Evolutionary conservation across 2,113 vertebrate genomes (phyloP).

Genomic region (Heterotilapia buettikoferi): DNA sequence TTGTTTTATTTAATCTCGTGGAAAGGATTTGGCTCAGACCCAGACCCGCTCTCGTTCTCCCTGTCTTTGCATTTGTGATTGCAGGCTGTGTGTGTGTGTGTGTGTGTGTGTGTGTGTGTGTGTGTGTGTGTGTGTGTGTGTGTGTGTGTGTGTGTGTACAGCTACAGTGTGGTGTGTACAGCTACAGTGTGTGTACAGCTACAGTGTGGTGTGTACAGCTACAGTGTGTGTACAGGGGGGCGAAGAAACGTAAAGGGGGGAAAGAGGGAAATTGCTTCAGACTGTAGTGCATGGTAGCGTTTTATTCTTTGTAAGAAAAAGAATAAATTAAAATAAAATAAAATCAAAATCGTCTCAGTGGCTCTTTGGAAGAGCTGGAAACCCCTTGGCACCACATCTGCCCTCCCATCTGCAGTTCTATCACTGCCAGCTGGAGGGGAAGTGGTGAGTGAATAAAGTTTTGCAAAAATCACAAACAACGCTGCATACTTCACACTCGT

Average conservation of each 20-base stretch:
- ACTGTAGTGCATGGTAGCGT: constrained; percentile 25
- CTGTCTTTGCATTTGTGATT: too few relatives aligned
- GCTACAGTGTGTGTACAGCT: neutral
- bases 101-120: too few relatives aligned
- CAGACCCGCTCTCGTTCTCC: too few relatives aligned
- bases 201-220: neutral
- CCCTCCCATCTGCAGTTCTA: neutral
- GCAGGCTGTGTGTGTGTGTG: too few relatives aligned
- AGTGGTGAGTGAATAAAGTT: constrained; percentile 4
- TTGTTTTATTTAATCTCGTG: too few relatives aligned
- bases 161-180: too few relatives aligned
- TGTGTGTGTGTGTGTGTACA: too few relatives aligned
- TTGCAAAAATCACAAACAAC: neutral
- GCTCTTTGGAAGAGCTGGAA: constrained; percentile 26
- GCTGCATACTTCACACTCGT: neutral
- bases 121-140: too few relatives aligned
- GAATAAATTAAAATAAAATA: neutral
- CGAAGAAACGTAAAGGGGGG: neutral
- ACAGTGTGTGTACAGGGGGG: neutral
- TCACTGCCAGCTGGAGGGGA: neutral
- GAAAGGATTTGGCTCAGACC: too few relatives aligned
- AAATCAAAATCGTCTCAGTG: neutral
- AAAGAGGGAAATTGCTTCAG: neutral
- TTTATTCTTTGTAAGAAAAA: constrained; percentile 14
- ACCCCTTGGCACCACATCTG: neutral